Evolutionary conservation across 2,797 vertebrate genomes (phyloP), one percentile per base, ranked within the genome.

Genomic region (Crocidura indochinensis): DNA sequence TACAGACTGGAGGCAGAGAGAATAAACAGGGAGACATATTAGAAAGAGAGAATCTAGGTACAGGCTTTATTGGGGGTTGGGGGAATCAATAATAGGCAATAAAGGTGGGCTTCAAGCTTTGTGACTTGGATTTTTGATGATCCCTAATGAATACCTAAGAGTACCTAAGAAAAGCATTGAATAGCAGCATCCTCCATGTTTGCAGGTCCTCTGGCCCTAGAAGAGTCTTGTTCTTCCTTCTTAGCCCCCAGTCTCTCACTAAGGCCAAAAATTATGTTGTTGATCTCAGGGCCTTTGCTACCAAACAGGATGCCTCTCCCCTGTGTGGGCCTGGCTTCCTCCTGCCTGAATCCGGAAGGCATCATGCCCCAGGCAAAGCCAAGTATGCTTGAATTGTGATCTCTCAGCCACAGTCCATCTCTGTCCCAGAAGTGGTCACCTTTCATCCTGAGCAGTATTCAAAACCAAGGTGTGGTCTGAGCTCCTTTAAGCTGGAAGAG

Each of bases 401-500:
- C 27, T 85, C 78, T 78, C 26, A 44, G 51, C 78, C 78, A 64
- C 60, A 20, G 60, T 87, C 60, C 91, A 46, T 26, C 65, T 68
- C n/a, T 88, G 20, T 31, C 6, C 51, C 53, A 47, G 72, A 49
- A 88, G 73, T 64, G 67, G 56, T 62, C 84, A 94, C 26, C 29
- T 74, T 49, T 49, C 77, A 69, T 53, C 51, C 51, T 11, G 6
- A 78, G n/a, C 31, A 83, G 44, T 85, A 86, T 93, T 91, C 92
- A 90, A 95, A 94, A 87, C 65, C 46, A 76, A 94, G 86, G 71
- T 79, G 73, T 91, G 91, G 91, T 90, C 65, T 0, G 0, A 79
- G 64, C 56, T 72, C 49, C 80, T 94, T 85, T 94, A 91, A 91
- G 53, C n/a, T 82, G 67, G 69, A 87, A 17, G 69, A 11, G 64